These are phyloP conservation scores for Drosophila stalkeri DNA, from an alignment of 2,888 invertebrate species.

Conservation along the genomic window DNA sequence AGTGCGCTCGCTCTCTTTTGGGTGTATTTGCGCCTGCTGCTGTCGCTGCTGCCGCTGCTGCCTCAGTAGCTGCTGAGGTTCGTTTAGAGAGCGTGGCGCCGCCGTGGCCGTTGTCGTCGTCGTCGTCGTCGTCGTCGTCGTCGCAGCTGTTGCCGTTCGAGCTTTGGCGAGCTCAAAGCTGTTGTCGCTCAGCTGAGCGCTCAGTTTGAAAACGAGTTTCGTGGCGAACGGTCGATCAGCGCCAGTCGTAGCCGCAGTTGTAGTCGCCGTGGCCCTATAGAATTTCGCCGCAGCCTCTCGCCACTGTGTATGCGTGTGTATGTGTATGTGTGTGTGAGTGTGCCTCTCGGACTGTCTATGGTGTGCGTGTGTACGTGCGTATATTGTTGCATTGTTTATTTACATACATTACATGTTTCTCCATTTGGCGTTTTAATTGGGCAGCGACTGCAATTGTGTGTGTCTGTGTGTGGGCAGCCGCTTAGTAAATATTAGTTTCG, in stretches of 20 bases:
- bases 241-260: constrained; percentile 55
- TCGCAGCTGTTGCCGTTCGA: constrained; percentile 51
- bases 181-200: constrained; percentile 55
- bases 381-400: constrained; percentile 63
- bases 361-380: constrained; percentile 16
- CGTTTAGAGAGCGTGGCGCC: constrained; percentile 44
- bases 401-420: constrained; percentile 61
- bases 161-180: constrained; percentile 56
- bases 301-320: constrained; percentile 13
- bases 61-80: constrained; percentile 36
- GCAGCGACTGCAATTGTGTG: constrained; percentile 60
- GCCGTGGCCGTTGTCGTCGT: neutral
- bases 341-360: constrained; percentile 3
- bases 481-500: constrained; percentile 52
- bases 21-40: constrained; percentile 36
- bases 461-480: constrained; percentile 34
- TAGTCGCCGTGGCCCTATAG: constrained; percentile 55
- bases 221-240: constrained; percentile 73
- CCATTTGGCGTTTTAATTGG: constrained; percentile 65
- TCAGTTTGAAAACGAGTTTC: constrained; percentile 83
- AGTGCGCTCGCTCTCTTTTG: constrained; percentile 39
- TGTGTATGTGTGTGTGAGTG: neutral
- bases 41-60: neutral
- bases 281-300: constrained; percentile 55
- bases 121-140: constrained; percentile 21